Conservation (phyloP, 2,113 vertebrate species). For the Mastomys coucha region DNA sequence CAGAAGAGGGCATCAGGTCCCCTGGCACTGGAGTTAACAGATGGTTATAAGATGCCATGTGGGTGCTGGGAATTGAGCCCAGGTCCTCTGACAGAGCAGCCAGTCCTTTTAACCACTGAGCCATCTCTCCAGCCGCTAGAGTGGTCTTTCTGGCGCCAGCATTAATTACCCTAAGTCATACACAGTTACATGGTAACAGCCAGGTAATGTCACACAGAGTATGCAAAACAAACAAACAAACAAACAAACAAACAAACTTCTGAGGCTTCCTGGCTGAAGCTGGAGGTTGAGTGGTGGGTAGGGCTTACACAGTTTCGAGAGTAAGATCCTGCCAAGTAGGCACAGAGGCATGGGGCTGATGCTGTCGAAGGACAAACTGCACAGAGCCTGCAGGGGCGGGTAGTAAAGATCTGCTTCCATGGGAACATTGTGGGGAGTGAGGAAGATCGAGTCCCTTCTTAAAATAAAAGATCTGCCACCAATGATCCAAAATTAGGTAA, state of each 20-base stretch:
- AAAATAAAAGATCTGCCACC: not conserved
- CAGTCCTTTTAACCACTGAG: not conserved
- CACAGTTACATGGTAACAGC: not conserved
- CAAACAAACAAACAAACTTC: no score
- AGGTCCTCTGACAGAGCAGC: not conserved
- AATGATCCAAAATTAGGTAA: not conserved
- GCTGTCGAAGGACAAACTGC: not conserved
- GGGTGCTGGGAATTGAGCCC: not conserved
- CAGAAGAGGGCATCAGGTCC: not conserved
- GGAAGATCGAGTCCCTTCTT: not conserved
- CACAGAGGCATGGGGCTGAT: not conserved
- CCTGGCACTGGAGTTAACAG: not conserved
- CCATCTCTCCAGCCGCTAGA: not conserved
- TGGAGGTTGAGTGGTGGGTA: not conserved
- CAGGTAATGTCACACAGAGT: not conserved
- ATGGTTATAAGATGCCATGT: not conserved
- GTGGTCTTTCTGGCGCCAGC: not conserved
- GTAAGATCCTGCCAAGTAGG: not conserved
- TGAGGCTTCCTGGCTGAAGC: not conserved
- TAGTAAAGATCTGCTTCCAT: not conserved
- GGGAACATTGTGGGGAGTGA: not conserved
- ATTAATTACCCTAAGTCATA: not conserved
- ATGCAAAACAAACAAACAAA: not conserved
- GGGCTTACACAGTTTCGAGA: not conserved
- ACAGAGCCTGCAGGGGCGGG: not conserved